Evolutionary conservation across 1,140 invertebrate genomes (phyloP).

Genomic region (Drosophila cardini): DNA sequence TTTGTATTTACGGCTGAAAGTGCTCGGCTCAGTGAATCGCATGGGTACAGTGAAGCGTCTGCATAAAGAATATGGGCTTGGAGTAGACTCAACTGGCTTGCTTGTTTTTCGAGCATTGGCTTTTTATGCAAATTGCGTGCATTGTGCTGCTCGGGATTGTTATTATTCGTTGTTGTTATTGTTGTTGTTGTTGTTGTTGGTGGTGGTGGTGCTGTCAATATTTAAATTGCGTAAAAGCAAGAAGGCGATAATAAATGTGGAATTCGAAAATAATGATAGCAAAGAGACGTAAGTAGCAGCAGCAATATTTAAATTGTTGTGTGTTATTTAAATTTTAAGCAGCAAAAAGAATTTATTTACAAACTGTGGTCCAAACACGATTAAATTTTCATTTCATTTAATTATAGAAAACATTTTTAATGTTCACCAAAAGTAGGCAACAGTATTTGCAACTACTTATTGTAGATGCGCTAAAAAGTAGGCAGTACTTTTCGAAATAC

Average conservation of each 20-base stretch:
- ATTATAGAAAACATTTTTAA: neutral
- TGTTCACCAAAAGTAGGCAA: neutral
- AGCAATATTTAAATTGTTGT: slow-evolving; percentile 31
- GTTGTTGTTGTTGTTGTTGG: slow-evolving; percentile 20
- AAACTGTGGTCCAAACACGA: neutral
- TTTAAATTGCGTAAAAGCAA: slow-evolving; percentile 62
- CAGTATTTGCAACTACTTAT: slow-evolving; percentile 31
- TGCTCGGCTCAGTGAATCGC: slow-evolving; percentile 47
- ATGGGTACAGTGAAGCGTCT: neutral
- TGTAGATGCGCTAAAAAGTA: slow-evolving; percentile 37
- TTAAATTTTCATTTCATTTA: neutral
- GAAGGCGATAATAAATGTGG: slow-evolving; percentile 52
- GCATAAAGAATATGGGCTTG: neutral
- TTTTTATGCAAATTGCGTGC: slow-evolving; percentile 72
- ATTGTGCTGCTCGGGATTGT: slow-evolving; percentile 46
- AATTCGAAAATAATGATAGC: slow-evolving; percentile 48
- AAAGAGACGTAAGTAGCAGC: neutral
- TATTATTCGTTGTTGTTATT: slow-evolving; percentile 1
- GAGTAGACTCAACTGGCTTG: slow-evolving; percentile 17
- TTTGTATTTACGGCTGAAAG: slow-evolving; percentile 76
- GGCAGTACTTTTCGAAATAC: slow-evolving; percentile 9
- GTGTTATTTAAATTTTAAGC: slow-evolving; percentile 9
- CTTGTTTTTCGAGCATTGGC: slow-evolving; percentile 46
- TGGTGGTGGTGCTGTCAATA: slow-evolving; percentile 58
- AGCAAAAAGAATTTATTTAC: neutral